Conservation (phyloP, 2,113 vertebrate species). For the Regulus satrapa region DNA sequence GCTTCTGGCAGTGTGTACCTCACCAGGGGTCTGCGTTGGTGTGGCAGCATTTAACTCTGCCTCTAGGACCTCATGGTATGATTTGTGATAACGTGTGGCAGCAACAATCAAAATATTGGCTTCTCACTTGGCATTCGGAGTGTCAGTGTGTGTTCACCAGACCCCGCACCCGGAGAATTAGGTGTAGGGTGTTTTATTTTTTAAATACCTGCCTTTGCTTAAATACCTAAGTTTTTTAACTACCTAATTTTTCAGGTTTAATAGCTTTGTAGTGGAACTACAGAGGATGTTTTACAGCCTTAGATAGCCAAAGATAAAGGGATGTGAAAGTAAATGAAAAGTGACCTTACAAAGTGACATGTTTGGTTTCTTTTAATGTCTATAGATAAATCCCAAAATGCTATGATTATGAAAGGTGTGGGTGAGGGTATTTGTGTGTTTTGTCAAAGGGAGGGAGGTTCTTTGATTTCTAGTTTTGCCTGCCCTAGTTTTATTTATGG, state of each 20-base stretch:
- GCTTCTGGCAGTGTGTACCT: neutral
- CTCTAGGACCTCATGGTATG: neutral
- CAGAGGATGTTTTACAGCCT: neutral
- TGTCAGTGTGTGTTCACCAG: neutral
- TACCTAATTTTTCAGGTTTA: neutral
- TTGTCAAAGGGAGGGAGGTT: neutral
- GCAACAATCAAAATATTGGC: neutral
- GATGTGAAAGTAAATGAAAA: neutral
- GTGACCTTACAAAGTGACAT: neutral
- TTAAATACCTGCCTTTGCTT: neutral
- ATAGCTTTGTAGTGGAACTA: neutral
- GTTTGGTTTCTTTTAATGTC: neutral
- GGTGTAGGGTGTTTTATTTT: neutral
- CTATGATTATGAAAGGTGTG: neutral
- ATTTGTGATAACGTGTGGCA: neutral
- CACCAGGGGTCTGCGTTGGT: neutral
- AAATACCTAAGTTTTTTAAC: neutral
- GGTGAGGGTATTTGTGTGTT: neutral
- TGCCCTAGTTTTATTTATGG: neutral
- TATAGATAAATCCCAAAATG: neutral
- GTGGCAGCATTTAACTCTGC: neutral
- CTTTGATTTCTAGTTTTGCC: neutral
- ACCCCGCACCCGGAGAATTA: rapidly evolving
- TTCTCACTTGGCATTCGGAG: neutral
- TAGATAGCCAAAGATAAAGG: neutral